Evolutionary conservation across 2,888 invertebrate species (phyloP), one percentile per base, ranked within the genome.

Genomic region (Drosophila yooni): DNA sequence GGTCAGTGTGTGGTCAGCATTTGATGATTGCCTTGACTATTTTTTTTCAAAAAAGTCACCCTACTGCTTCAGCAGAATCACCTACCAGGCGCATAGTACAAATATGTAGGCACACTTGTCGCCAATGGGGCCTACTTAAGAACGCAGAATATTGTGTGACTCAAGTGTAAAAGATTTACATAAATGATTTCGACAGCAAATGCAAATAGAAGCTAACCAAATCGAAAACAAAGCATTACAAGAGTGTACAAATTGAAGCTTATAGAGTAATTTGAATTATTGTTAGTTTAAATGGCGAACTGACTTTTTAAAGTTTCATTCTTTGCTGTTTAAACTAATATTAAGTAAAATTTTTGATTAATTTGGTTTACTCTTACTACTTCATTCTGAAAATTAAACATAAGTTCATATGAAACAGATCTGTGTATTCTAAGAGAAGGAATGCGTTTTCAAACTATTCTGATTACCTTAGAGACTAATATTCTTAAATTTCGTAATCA

Each of bases 11-110:
- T 72, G 84, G 88, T 87, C 88, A 84, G 81, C 61, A 69, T 72
- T 85, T 82, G 76, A 76, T 79, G 83, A 77, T 83, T 79, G 88
- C 83, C 83, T 76, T 88, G 85, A 73, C 74, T 67, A 78, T 83
- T 40, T 53, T 54, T 60, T 15, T 46, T 10, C 27, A 36, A 6
- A 25, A n/a, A 60, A 78, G 51, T 60, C 75, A 72, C 81, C 74
- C 69, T 83, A 61, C 81, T 83, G 67, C 73, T 57, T 25, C 53
- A 50, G 46, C 66, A 67, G 63, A 74, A 61, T 13, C 57, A 61
- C 33, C 66, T 80, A 79, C 79, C 79, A 79, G 79, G 79, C 73
- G 79, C 56, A 40, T 38, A 48, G 33, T 29, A 53, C 46, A 66
- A 61, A 27, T 34, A 60, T n/a, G 40, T 29, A 40, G 38, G 18